A percentile compares a stretch with the other conserved stretches of the same genome.
These are phyloP conservation scores for Epistrophe grossulariae DNA, from an alignment of 2,888 invertebrate species.

Conservation along the genomic window DNA sequence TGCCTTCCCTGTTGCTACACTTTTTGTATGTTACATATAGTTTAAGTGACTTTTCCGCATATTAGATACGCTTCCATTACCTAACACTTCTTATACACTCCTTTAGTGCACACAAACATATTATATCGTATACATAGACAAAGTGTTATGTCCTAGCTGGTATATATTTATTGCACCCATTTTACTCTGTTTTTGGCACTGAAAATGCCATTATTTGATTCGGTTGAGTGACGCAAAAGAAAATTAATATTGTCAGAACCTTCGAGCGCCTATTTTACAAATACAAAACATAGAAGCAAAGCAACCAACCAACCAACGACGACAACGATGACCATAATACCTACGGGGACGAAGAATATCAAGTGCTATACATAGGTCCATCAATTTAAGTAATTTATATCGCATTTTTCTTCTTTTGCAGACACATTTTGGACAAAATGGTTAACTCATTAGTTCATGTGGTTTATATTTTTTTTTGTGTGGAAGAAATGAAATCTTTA, in stretches of 20 bases:
- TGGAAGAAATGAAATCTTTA: constrained; percentile 5
- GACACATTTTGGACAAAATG: constrained; percentile 53
- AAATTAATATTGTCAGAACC: constrained; percentile 35
- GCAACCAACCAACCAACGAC: background rate
- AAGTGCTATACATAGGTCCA: constrained; percentile 11
- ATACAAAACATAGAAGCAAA: background rate
- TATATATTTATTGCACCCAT: constrained; percentile 37
- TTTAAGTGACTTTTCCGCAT: constrained; percentile 37
- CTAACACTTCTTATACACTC: background rate
- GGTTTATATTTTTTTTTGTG: constrained; percentile 37
- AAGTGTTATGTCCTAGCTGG: constrained; percentile 16
- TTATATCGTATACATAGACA: background rate
- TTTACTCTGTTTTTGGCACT: constrained; percentile 50
- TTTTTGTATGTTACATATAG: too few relatives aligned
- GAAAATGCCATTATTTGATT: constrained; percentile 67
- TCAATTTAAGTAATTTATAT: constrained; percentile 62
- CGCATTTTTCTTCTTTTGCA: constrained; percentile 55
- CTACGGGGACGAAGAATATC: constrained; percentile 1
- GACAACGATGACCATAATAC: background rate
- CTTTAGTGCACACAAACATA: background rate
- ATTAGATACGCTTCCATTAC: constrained; percentile 38
- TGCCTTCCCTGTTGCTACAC: background rate
- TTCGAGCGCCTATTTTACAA: background rate
- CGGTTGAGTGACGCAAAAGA: constrained; percentile 60
- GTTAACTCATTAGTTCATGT: constrained; percentile 66